phyloP scores from a whole-genome alignment of 1,140 invertebrate genomes.

The Penaeus japonicus region DNA sequence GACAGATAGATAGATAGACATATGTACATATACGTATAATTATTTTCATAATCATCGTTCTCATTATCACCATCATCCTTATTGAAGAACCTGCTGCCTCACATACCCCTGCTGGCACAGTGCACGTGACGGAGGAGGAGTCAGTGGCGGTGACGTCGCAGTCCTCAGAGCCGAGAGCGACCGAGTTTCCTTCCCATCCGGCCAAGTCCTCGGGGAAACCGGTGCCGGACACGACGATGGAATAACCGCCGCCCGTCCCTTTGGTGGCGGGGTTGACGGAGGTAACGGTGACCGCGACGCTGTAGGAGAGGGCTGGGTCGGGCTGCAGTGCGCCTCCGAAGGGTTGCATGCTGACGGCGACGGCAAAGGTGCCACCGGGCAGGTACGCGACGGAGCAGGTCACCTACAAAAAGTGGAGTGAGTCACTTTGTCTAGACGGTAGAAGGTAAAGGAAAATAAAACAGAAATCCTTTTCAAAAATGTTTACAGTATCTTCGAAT shows the following conservation, averaged over 20 bases:
- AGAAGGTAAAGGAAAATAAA: too few species aligned
- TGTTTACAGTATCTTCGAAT: too few species aligned
- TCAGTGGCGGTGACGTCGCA: neutral
- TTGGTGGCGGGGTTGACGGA: neutral
- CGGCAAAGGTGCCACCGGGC: neutral
- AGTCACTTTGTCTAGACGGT: too few species aligned
- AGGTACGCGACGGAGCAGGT: neutral
- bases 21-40: too few species aligned
- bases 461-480: too few species aligned
- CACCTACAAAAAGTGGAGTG: neutral
- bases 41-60: too few species aligned
- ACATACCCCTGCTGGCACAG: neutral
- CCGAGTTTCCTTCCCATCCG: neutral
- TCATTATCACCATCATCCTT: too few species aligned
- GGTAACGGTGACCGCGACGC: constrained; percentile 4
- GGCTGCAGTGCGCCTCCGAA: neutral
- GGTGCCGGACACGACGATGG: constrained; percentile 8
- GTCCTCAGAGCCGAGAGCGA: neutral
- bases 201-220: constrained; percentile 17
- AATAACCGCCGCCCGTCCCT: constrained; percentile 33
- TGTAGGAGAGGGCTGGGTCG: neutral
- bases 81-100: neutral
- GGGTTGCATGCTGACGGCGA: constrained; percentile 9
- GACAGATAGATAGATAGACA: too few species aligned
- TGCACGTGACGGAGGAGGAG: constrained; percentile 18